Conservation (phyloP, 2,797 vertebrate genomes). For the Chelidonichthys spinosus region DNA sequence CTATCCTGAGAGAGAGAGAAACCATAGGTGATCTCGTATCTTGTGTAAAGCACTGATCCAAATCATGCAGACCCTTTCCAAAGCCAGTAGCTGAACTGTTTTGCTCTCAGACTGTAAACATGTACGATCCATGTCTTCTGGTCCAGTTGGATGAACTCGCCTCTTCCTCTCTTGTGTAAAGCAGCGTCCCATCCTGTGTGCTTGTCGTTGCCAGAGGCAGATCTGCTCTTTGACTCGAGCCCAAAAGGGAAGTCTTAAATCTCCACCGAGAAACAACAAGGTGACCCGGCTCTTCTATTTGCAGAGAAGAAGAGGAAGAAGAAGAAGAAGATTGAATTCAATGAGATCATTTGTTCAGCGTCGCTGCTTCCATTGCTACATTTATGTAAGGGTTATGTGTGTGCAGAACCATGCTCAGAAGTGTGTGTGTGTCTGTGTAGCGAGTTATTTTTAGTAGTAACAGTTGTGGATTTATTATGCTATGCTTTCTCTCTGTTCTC, state of each 20-base stretch:
- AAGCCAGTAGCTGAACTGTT: conserved; percentile 24
- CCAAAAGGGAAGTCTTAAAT: conserved; percentile 78
- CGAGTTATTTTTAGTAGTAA: conserved; percentile 65
- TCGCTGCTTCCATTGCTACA: conserved; percentile 61
- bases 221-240: conserved; percentile 71
- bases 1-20: conserved; percentile 9
- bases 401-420: conserved; percentile 21
- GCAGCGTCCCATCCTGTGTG: conserved; percentile 50
- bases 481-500: conserved; percentile 31
- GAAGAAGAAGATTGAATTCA: conserved; percentile 60
- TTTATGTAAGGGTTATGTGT: conserved; percentile 64
- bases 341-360: conserved; percentile 70
- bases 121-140: conserved; percentile 52
- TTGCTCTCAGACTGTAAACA: conserved; percentile 43
- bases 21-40: conserved; percentile 15
- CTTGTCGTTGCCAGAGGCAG: conserved; percentile 62
- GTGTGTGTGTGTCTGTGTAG: conserved; percentile 33
- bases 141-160: conserved; percentile 41
- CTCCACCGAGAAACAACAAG: conserved; percentile 58
- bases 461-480: conserved; percentile 48
- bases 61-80: conserved; percentile 3
- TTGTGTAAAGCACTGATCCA: conserved; percentile 23
- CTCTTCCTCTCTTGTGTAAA: conserved; percentile 49
- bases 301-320: conserved; percentile 43
- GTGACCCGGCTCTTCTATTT: conserved; percentile 52